phyloP scores from a whole-genome alignment of 2,888 invertebrate species.

The Sipha maydis region DNA sequence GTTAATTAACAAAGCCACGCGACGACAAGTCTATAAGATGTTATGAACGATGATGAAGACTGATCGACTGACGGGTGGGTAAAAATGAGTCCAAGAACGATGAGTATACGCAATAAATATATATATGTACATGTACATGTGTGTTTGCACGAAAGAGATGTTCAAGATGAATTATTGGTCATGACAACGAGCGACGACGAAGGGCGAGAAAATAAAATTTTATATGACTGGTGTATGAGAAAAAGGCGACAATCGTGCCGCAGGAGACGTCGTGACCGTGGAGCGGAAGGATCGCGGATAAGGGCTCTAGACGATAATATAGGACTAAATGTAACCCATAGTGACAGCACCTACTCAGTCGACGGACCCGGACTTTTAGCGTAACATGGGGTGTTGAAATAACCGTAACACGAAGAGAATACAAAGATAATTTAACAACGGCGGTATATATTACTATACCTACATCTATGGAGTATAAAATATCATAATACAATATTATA shows the following conservation, averaged over 20 bases:
- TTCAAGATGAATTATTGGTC: slow-evolving; percentile 19
- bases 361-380: not conserved
- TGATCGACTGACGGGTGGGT: not conserved
- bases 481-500: too few relatives aligned
- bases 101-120: not conserved
- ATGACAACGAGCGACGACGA: slow-evolving; percentile 9
- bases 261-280: not conserved
- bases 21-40: not conserved
- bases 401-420: not conserved
- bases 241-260: not conserved
- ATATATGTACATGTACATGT: not conserved
- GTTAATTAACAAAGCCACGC: not conserved
- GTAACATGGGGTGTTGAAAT: not conserved
- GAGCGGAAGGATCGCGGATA: not conserved
- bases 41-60: not conserved
- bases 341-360: not conserved
- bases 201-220: slow-evolving; percentile 13
- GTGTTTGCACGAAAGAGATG: not conserved
- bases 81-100: not conserved
- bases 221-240: not conserved
- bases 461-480: too few relatives aligned
- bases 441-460: too few relatives aligned
- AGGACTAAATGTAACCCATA: not conserved
- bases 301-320: not conserved
- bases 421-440: not conserved